Base-by-base conservation (phyloP, 2,888 invertebrate species). In the Lordiphosa andalusiaca region DNA sequence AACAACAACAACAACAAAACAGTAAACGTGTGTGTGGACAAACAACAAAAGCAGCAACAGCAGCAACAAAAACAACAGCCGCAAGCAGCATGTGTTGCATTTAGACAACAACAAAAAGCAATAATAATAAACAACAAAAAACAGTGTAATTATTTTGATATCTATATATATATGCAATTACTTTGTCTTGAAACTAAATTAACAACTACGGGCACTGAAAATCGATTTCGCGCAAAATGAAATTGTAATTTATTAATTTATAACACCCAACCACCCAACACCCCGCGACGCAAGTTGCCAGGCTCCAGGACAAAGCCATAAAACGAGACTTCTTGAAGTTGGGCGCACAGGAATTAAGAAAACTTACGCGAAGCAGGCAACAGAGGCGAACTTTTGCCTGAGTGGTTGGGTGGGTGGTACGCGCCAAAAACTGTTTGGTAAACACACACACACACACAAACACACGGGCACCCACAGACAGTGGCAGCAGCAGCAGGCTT, bases 201-300 rank as follows among this genome's bases (percentile, higher is more conserved):
- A 40, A 21, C 21, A n/a, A 16, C 16, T 16, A 21, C 21, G 21
- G 21, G n/a, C 19, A 21, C 21, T 5, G 21, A 40, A 30, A 40
- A 21, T 21, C 21, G 42, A 48, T 37, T 37, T 37, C 38, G 36
- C 59, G 41, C 36, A 52, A 67, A 66, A 67, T 65, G 67, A 86
- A 86, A 85, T 87, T 88, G 87, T 88, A 86, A 87, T 87, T 87
- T 87, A 87, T 88, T 87, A 87, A 87, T 87, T 87, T 87, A 87
- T 87, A 85, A 86, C 80, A 71, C 13, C 6, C 9, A 19, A 19
- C 33, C 61, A 44, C 36, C 23, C 46, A 41, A 40, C 9, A 39
- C 49, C 41, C 16, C 16, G 16, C 16, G 16, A 37, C 19, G 41
- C 41, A 53, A 41, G 47, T 39, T 23, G 52, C 58, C 50, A 35